These are phyloP conservation scores for Coregonus suidteri DNA, from an alignment of 2,797 vertebrate genomes.

Conservation along the genomic window DNA sequence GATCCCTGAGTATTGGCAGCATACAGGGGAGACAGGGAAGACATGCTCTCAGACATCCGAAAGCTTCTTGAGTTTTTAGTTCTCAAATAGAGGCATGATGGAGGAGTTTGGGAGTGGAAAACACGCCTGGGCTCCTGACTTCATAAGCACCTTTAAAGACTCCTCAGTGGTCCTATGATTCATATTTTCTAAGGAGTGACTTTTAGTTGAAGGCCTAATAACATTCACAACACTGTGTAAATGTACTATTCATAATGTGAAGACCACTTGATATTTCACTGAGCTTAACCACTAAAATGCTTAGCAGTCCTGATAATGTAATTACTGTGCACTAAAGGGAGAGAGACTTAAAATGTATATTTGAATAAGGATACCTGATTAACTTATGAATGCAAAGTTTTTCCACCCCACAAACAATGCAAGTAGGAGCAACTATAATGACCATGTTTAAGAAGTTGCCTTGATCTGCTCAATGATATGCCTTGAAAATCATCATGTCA, in stretches of 20 bases:
- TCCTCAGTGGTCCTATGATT: conserved; percentile 32
- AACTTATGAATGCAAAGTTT: not conserved
- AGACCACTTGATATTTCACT: not conserved
- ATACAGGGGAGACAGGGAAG: not conserved
- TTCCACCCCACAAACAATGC: not conserved
- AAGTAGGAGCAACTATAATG: not conserved
- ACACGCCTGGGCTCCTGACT: conserved; percentile 38
- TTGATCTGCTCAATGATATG: not conserved
- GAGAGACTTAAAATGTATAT: not conserved
- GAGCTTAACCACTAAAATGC: not conserved
- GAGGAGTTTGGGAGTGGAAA: conserved; percentile 38
- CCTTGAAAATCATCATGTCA: not conserved
- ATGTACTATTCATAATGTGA: conserved; percentile 35
- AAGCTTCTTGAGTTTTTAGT: conserved; percentile 14
- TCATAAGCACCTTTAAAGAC: conserved; percentile 38
- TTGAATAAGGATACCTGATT: not conserved
- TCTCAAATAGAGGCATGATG: conserved; percentile 21
- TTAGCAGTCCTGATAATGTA: not conserved
- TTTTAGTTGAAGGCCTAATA: conserved; percentile 43
- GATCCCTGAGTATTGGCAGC: not conserved
- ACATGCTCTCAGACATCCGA: conserved; percentile 2
- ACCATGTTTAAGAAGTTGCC: not conserved
- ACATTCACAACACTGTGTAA: conserved; percentile 24
- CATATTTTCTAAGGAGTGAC: conserved; percentile 58
- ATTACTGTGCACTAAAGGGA: not conserved